Percentiles rank a stretch among this genome's conserved stretches.
Evolutionary conservation across 2,888 invertebrate genomes (phyloP).

Genomic region (Chironomus tentans): DNA sequence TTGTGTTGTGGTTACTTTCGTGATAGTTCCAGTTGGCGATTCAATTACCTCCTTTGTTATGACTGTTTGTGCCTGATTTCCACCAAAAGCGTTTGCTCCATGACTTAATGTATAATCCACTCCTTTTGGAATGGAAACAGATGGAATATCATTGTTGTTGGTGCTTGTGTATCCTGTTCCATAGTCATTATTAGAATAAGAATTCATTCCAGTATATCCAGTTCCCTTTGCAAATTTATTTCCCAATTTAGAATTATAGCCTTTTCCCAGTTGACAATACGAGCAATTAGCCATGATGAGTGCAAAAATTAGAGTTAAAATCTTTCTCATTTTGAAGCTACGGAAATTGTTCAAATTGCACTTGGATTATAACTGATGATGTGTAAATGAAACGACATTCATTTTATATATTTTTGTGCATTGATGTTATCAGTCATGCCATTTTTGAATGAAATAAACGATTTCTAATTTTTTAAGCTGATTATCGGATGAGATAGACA

Average conservation of each 20-base stretch:
- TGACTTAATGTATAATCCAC: not conserved
- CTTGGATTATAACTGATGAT: not conserved
- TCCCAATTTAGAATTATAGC: not conserved
- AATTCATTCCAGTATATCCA: not conserved
- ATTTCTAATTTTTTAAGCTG: too few species aligned
- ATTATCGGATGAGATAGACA: too few species aligned
- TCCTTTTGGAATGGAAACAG: not conserved
- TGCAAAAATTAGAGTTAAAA: not conserved
- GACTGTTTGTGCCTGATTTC: not conserved
- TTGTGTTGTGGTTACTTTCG: not conserved
- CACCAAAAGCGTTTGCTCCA: not conserved
- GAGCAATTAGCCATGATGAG: not conserved
- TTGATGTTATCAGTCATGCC: not conserved
- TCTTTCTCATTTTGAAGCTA: not conserved
- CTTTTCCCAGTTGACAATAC: not conserved
- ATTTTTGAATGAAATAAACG: too few species aligned
- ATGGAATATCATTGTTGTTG: too few species aligned
- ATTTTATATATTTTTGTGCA: not conserved
- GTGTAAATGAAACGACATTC: not conserved
- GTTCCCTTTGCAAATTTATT: not conserved
- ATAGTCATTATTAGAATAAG: not conserved
- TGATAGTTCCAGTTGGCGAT: not conserved
- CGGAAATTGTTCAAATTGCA: not conserved
- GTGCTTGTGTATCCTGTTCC: too few species aligned
- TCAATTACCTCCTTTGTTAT: not conserved